Conservation (phyloP, 1,140 invertebrate genomes). For the Diachasmimorpha longicaudata region DNA sequence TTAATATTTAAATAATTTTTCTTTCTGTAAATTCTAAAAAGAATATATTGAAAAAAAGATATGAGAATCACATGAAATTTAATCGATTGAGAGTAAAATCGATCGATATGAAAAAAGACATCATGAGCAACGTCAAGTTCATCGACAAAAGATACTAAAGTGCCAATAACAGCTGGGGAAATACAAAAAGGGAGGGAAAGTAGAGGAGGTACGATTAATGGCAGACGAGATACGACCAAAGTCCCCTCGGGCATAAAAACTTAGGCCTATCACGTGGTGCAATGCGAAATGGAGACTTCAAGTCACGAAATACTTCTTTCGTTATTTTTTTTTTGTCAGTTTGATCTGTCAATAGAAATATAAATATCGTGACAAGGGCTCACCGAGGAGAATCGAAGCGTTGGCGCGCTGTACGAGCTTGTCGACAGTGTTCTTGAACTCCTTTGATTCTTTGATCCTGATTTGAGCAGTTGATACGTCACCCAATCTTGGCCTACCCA, state of each 20-base stretch:
- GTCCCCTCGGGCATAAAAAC: not conserved
- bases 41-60: too few species aligned
- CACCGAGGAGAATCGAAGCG: slow-evolving; percentile 85
- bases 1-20: too few species aligned
- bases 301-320: not conserved
- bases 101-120: too few species aligned
- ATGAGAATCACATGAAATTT: too few species aligned
- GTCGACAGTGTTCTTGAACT: slow-evolving; percentile 99
- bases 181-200: not conserved
- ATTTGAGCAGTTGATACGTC: slow-evolving; percentile 84
- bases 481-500: slow-evolving; percentile 89
- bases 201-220: not conserved
- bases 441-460: slow-evolving; percentile 95
- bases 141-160: not conserved
- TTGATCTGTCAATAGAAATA: too few species aligned
- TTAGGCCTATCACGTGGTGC: not conserved
- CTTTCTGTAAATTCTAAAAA: too few species aligned
- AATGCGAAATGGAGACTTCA: not conserved
- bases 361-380: slow-evolving; percentile 11
- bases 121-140: too few species aligned
- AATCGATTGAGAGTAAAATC: too few species aligned
- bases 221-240: not conserved
- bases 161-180: not conserved
- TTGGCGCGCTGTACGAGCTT: slow-evolving; percentile 96
- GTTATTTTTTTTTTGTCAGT: too few species aligned